Evolutionary conservation across 2,113 vertebrate species (phyloP).

Genomic region (Syngnathoides biaculeatus): DNA sequence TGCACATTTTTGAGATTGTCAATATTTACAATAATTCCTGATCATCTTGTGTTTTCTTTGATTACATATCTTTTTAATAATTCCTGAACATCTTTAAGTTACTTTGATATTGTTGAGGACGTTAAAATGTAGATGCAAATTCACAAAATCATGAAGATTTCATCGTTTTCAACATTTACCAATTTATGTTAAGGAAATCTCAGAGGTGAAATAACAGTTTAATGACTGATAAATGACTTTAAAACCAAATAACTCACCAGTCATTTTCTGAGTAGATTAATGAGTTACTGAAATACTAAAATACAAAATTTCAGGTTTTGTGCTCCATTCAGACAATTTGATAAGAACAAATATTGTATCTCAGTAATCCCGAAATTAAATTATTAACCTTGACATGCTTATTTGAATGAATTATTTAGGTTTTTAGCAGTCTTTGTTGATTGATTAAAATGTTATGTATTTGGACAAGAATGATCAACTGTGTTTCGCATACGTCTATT

Average conservation of each 20-base stretch:
- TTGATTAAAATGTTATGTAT: background rate
- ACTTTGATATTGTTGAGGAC: background rate
- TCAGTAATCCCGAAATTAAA: background rate
- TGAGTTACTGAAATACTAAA: constrained; percentile 8
- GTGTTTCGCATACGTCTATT: background rate
- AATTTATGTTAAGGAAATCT: background rate
- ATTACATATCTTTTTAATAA: background rate
- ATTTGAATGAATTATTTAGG: background rate
- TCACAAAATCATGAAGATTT: background rate
- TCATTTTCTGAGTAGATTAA: background rate
- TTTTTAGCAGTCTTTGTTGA: background rate
- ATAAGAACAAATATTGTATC: background rate
- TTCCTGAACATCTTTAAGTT: background rate
- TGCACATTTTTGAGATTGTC: background rate
- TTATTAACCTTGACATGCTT: background rate
- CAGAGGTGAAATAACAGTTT: background rate
- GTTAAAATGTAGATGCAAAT: background rate
- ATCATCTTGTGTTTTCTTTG: background rate
- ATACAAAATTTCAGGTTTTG: background rate
- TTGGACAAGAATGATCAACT: background rate
- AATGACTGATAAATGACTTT: background rate
- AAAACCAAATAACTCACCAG: background rate
- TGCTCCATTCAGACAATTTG: background rate
- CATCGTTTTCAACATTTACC: background rate
- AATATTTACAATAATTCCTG: background rate